phyloP scores from a whole-genome alignment of 1,140 invertebrate genomes.

The Macrosteles quadrilineatus region DNA sequence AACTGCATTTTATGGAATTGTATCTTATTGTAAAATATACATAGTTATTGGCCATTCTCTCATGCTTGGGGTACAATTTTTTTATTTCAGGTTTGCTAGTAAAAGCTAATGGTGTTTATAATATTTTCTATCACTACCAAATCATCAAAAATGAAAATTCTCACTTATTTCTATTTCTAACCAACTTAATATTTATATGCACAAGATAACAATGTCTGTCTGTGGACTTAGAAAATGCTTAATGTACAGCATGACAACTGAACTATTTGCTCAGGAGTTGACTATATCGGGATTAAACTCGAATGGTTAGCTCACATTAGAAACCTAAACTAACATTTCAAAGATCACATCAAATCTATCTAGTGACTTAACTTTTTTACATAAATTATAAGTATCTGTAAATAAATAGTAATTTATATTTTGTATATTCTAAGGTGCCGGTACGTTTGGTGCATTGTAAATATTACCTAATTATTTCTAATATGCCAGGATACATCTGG shows the following conservation, averaged over 20 bases:
- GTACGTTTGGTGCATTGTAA: not conserved
- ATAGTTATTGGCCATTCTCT: not conserved
- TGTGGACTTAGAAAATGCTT: too few relatives aligned
- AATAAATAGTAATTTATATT: conserved; percentile 1
- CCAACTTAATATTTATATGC: too few relatives aligned
- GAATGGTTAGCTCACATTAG: not conserved
- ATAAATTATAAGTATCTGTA: not conserved
- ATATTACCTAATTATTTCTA: not conserved
- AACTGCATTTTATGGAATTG: not conserved
- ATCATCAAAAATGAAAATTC: too few relatives aligned
- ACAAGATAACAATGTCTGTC: too few relatives aligned
- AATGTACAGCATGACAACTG: not conserved
- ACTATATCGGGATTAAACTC: not conserved
- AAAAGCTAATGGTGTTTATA: too few relatives aligned
- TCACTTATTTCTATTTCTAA: too few relatives aligned
- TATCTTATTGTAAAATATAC: not conserved
- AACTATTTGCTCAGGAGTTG: not conserved
- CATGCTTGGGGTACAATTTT: not conserved
- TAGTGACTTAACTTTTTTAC: not conserved
- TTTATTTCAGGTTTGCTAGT: not conserved
- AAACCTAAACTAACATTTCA: not conserved
- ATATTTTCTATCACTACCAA: too few relatives aligned
- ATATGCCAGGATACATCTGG: not conserved
- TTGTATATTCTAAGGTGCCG: not conserved
- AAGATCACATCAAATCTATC: not conserved